Percentiles rank a stretch among this genome's conserved stretches.
These are phyloP conservation scores for Drosophila repletoides DNA, from an alignment of 1,140 invertebrate species.

Conservation along the genomic window DNA sequence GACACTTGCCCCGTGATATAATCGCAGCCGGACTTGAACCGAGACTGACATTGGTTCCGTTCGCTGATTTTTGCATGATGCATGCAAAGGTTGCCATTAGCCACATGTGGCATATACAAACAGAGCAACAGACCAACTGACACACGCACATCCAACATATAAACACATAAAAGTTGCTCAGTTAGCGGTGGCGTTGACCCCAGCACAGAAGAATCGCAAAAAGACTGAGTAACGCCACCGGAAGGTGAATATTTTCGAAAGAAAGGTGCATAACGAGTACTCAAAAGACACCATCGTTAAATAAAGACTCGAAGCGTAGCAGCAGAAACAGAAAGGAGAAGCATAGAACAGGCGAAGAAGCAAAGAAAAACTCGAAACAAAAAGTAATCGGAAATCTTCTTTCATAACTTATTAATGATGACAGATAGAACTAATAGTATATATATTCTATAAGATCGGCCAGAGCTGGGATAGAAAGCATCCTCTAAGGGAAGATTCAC, in stretches of 20 bases:
- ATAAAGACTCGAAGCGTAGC: constrained; percentile 20
- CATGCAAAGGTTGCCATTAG: constrained; percentile 41
- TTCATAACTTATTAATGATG: no score
- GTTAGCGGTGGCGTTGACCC: constrained; percentile 33
- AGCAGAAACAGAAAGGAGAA: constrained; percentile 5
- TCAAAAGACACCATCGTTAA: constrained; percentile 32
- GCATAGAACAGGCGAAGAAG: constrained; percentile 2
- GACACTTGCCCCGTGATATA: constrained; percentile 46
- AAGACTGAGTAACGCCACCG: constrained; percentile 30
- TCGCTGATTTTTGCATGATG: constrained; percentile 61
- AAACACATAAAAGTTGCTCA: background rate
- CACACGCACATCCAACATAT: constrained; percentile 10
- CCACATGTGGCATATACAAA: no score
- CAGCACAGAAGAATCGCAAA: constrained; percentile 20
- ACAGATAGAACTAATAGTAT: no score
- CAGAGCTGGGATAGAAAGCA: background rate
- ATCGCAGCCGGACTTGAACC: constrained; percentile 51
- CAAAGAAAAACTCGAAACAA: constrained; percentile 2
- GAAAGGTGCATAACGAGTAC: constrained; percentile 42
- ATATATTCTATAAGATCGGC: background rate
- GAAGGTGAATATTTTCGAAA: constrained; percentile 39
- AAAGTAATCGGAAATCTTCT: background rate
- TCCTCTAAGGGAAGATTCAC: no score
- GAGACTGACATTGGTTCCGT: constrained; percentile 61
- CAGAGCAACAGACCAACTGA: no score